Evolutionary conservation across 2,113 vertebrate species (phyloP).

Genomic region (Megatriorchis doriae): DNA sequence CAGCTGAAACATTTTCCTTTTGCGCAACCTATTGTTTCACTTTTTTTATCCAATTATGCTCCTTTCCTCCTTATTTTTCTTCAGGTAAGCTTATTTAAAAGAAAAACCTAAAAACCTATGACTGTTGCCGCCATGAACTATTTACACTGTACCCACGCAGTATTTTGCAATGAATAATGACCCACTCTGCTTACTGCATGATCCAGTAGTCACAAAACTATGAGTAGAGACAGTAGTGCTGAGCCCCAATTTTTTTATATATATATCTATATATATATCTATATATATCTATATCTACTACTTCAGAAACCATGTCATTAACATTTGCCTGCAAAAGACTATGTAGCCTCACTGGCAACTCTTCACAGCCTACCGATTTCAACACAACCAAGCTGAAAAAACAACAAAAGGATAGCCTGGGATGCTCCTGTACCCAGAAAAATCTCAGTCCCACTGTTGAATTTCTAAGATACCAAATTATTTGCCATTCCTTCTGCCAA

Average conservation of each 20-base stretch:
- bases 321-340: not conserved
- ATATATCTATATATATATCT: not conserved
- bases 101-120: not conserved
- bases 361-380: not conserved
- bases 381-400: not conserved
- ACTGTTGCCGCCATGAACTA: not conserved
- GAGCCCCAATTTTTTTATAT: not conserved
- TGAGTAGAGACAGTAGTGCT: not conserved
- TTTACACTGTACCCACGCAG: not conserved
- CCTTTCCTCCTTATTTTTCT: not conserved
- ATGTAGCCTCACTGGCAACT: not conserved
- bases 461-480: not conserved
- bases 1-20: not conserved
- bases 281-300: not conserved
- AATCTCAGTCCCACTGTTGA: not conserved
- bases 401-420: not conserved
- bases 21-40: not conserved
- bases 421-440: not conserved
- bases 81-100: not conserved
- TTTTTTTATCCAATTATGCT: not conserved
- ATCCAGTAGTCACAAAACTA: not conserved
- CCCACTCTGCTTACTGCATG: not conserved
- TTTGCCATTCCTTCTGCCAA: not conserved
- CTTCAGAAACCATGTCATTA: not conserved
- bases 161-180: not conserved